Evolutionary conservation across 2,888 invertebrate genomes (phyloP).

Genomic region (Epiperipatus broadwayi): DNA sequence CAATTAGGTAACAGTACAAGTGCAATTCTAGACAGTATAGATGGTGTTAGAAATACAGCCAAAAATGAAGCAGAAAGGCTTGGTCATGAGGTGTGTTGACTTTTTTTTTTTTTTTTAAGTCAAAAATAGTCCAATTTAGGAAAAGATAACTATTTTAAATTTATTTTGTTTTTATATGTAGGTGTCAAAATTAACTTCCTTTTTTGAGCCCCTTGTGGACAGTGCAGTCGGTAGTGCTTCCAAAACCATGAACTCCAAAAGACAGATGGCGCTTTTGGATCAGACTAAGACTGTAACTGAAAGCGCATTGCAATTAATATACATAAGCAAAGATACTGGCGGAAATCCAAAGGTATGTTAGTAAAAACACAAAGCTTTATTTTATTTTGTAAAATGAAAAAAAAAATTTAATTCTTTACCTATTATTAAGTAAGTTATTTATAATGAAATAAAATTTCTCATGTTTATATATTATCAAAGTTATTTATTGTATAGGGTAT

Average conservation of each 20-base stretch:
- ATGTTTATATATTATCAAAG: no score
- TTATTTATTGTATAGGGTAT: no score
- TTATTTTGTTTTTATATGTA: slow-evolving; percentile 17
- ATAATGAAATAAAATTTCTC: no score
- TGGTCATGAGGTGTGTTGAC: slow-evolving; percentile 53
- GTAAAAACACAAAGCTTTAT: no score
- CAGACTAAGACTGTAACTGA: slow-evolving; percentile 87
- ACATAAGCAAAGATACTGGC: slow-evolving; percentile 64
- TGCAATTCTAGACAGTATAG: slow-evolving; percentile 62
- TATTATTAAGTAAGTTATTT: no score
- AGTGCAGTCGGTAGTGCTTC: slow-evolving; percentile 63
- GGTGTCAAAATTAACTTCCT: slow-evolving; percentile 38
- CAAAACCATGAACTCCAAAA: slow-evolving; percentile 63
- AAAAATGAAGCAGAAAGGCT: slow-evolving; percentile 78
- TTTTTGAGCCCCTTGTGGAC: slow-evolving; percentile 64
- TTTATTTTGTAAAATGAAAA: no score
- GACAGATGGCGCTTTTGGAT: slow-evolving; percentile 67
- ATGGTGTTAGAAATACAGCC: slow-evolving; percentile 62
- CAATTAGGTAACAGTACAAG: slow-evolving; percentile 57
- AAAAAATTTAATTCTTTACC: neutral
- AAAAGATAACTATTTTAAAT: no score
- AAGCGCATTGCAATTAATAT: slow-evolving; percentile 64
- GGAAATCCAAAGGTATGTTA: slow-evolving; percentile 69
- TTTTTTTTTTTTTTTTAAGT: slow-evolving; percentile 10
- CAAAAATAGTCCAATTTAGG: no score